Percentiles rank a stretch among this genome's conserved stretches.
These are phyloP conservation scores for Lochmaea capreae DNA, from an alignment of 2,888 invertebrate genomes.

Conservation along the genomic window DNA sequence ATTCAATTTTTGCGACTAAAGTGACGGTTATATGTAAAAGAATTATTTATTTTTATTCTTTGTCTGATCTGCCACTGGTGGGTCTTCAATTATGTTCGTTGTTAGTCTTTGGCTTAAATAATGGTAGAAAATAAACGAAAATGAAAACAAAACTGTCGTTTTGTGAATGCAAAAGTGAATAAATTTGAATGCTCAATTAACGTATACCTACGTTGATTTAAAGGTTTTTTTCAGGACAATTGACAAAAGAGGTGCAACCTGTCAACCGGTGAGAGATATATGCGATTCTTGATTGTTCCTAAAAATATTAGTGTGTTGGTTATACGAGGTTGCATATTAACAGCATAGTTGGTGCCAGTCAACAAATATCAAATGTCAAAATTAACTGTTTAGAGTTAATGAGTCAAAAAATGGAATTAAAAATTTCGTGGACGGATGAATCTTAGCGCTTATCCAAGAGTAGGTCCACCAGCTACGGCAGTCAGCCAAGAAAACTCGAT, in stretches of 20 bases:
- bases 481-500: too few relatives aligned
- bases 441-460: too few relatives aligned
- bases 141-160: conserved; percentile 7
- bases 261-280: not conserved
- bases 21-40: too few relatives aligned
- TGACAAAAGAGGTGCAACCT: conserved; percentile 25
- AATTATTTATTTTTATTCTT: not conserved
- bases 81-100: conserved; percentile 20
- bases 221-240: conserved; percentile 20
- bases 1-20: too few relatives aligned
- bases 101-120: conserved; percentile 15
- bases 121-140: conserved; percentile 19
- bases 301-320: not conserved
- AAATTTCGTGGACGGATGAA: too few relatives aligned
- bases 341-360: too few relatives aligned
- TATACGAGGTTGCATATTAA: too few relatives aligned
- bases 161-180: conserved; percentile 30
- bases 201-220: conserved; percentile 18
- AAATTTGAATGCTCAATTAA: conserved; percentile 31
- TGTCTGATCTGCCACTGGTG: conserved; percentile 24
- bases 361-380: too few relatives aligned
- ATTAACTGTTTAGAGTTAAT: too few relatives aligned
- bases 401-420: too few relatives aligned
- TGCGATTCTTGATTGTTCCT: not conserved
- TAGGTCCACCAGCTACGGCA: too few relatives aligned